Conservation (phyloP, 2,113 vertebrate species). For the Trinectes maculatus region DNA sequence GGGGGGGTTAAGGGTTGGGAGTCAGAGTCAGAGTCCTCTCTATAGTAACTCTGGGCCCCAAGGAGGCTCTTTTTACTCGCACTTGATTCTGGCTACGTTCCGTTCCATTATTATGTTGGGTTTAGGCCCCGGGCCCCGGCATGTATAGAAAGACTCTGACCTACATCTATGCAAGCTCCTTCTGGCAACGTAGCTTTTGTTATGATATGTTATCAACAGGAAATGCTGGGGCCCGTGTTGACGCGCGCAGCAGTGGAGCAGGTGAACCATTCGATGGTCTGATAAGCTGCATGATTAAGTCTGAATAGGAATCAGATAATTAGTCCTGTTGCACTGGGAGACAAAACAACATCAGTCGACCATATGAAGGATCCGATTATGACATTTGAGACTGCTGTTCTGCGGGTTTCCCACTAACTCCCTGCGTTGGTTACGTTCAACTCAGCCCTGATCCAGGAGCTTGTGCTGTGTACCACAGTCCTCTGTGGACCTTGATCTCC, state of each 20-base stretch:
- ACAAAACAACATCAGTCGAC: background rate
- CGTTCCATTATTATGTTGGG: constrained; percentile 67
- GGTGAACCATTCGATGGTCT: constrained; percentile 11
- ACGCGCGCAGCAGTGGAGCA: constrained; percentile 4
- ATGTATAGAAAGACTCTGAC: constrained; percentile 61
- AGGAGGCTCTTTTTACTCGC: constrained; percentile 41
- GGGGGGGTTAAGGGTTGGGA: background rate
- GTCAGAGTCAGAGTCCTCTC: constrained; percentile 45
- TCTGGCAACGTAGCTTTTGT: constrained; percentile 62
- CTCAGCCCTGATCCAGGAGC: background rate
- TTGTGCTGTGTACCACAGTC: too few species aligned
- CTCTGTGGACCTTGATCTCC: background rate
- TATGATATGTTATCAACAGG: constrained; percentile 22
- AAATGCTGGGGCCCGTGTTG: background rate
- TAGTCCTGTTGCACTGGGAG: background rate
- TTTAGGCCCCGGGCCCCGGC: constrained; percentile 56
- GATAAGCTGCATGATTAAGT: constrained; percentile 27
- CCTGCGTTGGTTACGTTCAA: background rate
- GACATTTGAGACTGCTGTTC: background rate
- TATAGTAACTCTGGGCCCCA: constrained; percentile 46
- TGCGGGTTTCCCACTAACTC: background rate
- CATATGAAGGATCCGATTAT: background rate
- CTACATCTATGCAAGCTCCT: constrained; percentile 62
- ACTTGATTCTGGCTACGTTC: constrained; percentile 36
- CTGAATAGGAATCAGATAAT: constrained; percentile 32